phyloP scores from a whole-genome alignment of 2,888 invertebrate genomes.

The Ichneumon xanthorius region DNA sequence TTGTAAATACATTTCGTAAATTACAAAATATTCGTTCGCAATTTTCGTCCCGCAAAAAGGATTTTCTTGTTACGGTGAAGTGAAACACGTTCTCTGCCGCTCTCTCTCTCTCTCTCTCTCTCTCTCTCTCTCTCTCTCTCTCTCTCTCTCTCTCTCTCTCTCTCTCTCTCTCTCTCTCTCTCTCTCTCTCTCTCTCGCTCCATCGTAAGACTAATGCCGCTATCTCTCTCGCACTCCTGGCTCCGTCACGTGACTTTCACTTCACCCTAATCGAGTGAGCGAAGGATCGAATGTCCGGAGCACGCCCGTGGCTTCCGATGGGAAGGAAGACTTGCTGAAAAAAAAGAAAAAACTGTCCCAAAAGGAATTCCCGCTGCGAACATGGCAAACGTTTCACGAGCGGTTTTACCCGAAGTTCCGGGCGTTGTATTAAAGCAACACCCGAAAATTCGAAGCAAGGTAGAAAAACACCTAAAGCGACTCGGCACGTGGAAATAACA shows the following conservation, averaged over 20 bases:
- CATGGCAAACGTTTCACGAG: slow-evolving; percentile 35
- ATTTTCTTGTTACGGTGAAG: not conserved
- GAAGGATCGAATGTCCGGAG: not conserved
- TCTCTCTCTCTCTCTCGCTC: too few relatives aligned
- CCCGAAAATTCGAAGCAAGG: not conserved
- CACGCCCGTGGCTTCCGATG: not conserved
- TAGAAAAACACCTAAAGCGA: not conserved
- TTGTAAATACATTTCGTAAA: slow-evolving; percentile 41
- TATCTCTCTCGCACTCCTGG: too few relatives aligned
- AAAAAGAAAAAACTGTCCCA: not conserved
- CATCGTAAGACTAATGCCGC: too few relatives aligned
- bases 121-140: too few relatives aligned
- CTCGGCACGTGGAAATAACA: not conserved
- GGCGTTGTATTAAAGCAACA: not conserved
- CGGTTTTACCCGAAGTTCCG: not conserved
- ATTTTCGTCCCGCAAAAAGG: not conserved
- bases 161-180: too few relatives aligned
- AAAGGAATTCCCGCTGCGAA: slow-evolving; percentile 5
- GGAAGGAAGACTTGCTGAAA: slow-evolving; percentile 1
- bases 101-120: too few relatives aligned
- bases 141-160: too few relatives aligned
- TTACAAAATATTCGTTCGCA: not conserved
- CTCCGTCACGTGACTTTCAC: too few relatives aligned
- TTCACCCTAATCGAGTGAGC: not conserved
- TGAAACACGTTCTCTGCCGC: too few relatives aligned